These are phyloP conservation scores for Rhegmatorhina hoffmannsi DNA, from an alignment of 2,113 vertebrate genomes.

Conservation along the genomic window DNA sequence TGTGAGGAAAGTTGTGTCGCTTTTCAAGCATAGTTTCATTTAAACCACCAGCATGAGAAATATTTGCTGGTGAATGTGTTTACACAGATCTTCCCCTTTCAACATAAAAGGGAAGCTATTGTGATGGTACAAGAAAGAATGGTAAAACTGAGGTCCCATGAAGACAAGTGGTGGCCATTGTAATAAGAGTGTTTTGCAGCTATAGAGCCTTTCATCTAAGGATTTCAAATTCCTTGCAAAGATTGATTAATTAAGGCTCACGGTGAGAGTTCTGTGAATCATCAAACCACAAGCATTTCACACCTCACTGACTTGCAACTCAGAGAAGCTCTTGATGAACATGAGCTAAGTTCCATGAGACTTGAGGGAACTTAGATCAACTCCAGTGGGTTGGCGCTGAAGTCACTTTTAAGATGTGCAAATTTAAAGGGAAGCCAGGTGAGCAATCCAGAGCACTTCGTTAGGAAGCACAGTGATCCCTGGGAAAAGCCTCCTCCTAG, in stretches of 20 bases:
- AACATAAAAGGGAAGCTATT: not conserved
- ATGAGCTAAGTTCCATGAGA: conserved; percentile 56
- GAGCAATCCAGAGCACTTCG: not conserved
- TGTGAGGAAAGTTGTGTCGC: not conserved
- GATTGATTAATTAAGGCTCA: conserved; percentile 69
- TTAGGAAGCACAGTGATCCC: not conserved
- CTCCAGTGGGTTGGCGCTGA: conserved; percentile 51
- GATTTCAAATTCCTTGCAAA: conserved; percentile 66
- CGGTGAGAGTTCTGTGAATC: conserved; percentile 67
- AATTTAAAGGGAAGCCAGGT: conserved; percentile 60
- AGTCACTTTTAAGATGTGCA: conserved; percentile 57
- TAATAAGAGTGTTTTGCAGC: conserved; percentile 49
- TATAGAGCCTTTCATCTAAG: conserved; percentile 60
- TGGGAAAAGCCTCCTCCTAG: not conserved
- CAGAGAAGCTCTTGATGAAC: conserved; percentile 66
- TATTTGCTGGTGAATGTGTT: conserved; percentile 5
- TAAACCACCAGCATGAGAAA: conserved; percentile 7
- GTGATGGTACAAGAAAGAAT: not conserved
- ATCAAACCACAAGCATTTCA: conserved; percentile 70
- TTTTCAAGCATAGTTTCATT: conserved; percentile 10
- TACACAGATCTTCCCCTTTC: conserved; percentile 2
- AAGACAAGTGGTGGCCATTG: conserved; percentile 35
- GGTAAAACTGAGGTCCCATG: conserved; percentile 1
- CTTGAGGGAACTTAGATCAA: conserved; percentile 62
- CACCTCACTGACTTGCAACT: conserved; percentile 71